Conservation (phyloP, 2,113 vertebrate species). For the Nerophis ophidion region DNA sequence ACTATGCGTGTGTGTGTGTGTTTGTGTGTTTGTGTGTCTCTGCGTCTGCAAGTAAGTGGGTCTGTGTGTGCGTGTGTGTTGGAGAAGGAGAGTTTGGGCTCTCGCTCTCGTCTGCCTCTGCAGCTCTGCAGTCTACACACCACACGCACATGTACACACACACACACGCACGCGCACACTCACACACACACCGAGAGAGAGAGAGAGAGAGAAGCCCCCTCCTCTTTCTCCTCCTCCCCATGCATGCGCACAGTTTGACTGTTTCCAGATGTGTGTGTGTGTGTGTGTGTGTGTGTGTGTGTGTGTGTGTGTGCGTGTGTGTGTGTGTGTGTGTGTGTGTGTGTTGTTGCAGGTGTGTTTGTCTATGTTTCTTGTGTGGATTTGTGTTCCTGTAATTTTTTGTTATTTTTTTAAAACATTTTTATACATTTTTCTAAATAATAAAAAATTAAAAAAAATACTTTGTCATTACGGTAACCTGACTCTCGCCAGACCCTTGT, state of each 20-base stretch:
- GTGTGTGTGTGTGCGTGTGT: conserved; percentile 19
- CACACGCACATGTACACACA: conserved; percentile 35
- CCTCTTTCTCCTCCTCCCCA: conserved; percentile 19
- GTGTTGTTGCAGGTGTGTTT: too few species aligned
- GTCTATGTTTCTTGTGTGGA: too few species aligned
- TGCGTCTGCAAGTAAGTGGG: conserved; percentile 17
- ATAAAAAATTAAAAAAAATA: too few species aligned
- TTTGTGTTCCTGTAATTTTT: too few species aligned
- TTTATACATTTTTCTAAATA: too few species aligned
- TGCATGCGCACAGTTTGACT: conserved; percentile 74
- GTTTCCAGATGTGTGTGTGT: conserved; percentile 77
- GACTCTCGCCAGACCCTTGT: too few species aligned
- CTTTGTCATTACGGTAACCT: too few species aligned
- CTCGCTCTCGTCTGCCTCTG: conserved; percentile 65
- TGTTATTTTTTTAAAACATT: too few species aligned
- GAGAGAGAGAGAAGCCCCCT: conserved; percentile 39
- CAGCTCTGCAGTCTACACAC: conserved; percentile 65
- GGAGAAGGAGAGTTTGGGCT: conserved; percentile 58
- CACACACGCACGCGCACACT: conserved; percentile 22
- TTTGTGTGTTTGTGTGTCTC: conserved; percentile 20
- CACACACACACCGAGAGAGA: conserved; percentile 38
- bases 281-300: background rate
- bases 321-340: too few species aligned
- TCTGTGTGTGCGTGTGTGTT: conserved; percentile 48
- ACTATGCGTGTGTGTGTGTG: conserved; percentile 42